Base-by-base conservation (phyloP, 2,888 invertebrate species). In the Thereva unica region DNA sequence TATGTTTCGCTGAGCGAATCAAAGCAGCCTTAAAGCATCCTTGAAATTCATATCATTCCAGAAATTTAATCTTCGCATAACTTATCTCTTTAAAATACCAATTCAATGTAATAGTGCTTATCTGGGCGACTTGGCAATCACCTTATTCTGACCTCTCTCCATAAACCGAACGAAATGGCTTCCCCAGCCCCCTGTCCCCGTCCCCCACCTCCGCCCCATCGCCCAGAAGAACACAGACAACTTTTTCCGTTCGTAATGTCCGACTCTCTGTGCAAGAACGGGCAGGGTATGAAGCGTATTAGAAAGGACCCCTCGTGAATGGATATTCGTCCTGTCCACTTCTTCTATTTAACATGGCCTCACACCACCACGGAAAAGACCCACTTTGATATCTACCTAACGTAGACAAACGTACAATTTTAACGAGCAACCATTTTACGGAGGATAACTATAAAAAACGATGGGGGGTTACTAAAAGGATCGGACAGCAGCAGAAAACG, bases 1-100 rank as follows among this genome's bases (percentile, higher is more conserved):
- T 23, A 23, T 23, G 23, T 23, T 23, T 23, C 23, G 23, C 23
- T 23, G 23, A 23, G 2, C 23, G 23, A 23, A 23, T 23, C 23
- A 23, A 23, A 23, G 23, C 23, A 23, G 23, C 23, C 2, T 23
- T 23, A 23, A 23, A 23, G 23, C 23, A 23, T 23, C 23, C 23
- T 23, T 23, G 23, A 23, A 23, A 23, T 23, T 23, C 23, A 23
- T 23, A 23, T 23, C 23, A 23, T 23, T 23, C 23, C 23, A 23
- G 23, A 50, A 61, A 61, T 50, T 61, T 50, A 61, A 61, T 49
- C 49, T 49, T 50, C 41, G 50, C 49, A 41, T 61, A 40, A 61
- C 52, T 64, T 64, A 64, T 64, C 64, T 64, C 64, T 64, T 64
- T 64, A 64, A 64, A 64, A 64, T 64, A 53, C 64, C 64, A 64